Percentiles rank a stretch among this genome's conserved stretches.
Conservation (phyloP, 2,113 vertebrate genomes). For the Aptenodytes forsteri region DNA sequence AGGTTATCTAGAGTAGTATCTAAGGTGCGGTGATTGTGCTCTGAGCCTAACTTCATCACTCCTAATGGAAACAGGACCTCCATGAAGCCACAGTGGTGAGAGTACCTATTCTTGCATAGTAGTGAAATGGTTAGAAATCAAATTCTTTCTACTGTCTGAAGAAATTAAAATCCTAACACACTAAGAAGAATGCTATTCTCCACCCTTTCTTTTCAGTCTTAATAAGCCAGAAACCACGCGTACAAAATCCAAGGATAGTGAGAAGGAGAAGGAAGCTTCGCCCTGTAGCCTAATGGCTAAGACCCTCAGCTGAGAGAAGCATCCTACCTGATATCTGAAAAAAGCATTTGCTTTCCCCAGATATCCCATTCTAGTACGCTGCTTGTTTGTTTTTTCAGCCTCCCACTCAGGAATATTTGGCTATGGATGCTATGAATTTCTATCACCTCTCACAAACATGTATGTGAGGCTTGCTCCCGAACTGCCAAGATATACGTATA, state of each 20-base stretch:
- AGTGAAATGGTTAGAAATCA: not conserved
- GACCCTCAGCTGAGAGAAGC: not conserved
- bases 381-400: not conserved
- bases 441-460: not conserved
- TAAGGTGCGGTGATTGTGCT: not conserved
- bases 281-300: not conserved
- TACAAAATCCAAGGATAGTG: not conserved
- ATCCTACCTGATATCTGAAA: not conserved
- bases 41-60: not conserved
- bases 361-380: not conserved
- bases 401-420: not conserved
- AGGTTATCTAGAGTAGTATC: not conserved
- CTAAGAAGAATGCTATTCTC: fast-evolving
- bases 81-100: not conserved
- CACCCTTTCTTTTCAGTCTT: not conserved
- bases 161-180: not conserved
- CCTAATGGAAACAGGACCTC: not conserved
- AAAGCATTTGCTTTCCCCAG: not conserved
- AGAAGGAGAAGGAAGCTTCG: not conserved
- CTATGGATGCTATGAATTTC: not conserved
- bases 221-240: not conserved
- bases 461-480: not conserved
- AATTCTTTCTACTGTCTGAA: not conserved
- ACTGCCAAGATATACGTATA: not conserved
- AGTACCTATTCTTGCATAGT: not conserved